These are phyloP conservation scores for Phortica variegata DNA, from an alignment of 1,140 invertebrate genomes.

Conservation along the genomic window DNA sequence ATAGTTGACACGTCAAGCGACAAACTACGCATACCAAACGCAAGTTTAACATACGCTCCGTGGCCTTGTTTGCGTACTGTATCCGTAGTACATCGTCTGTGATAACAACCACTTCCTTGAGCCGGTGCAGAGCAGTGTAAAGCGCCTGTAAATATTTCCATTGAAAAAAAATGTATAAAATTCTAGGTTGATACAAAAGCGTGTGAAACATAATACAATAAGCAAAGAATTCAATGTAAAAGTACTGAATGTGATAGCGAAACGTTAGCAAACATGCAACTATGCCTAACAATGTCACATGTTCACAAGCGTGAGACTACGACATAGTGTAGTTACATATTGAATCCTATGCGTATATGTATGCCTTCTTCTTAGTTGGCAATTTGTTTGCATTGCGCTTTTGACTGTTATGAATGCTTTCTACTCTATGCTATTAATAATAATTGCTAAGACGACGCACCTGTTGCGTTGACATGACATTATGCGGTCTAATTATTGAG, in stretches of 20 bases:
- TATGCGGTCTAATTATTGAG: constrained; percentile 65
- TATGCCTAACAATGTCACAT: too few relatives aligned
- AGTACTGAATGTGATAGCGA: too few relatives aligned
- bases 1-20: background rate
- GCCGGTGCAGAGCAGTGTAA: constrained; percentile 80
- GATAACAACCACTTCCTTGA: constrained; percentile 82
- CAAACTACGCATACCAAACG: constrained; percentile 43
- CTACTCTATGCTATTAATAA: constrained; percentile 34
- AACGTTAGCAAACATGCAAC: too few relatives aligned
- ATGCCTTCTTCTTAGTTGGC: constrained; percentile 66
- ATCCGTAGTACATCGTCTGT: constrained; percentile 81
- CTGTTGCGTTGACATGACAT: constrained; percentile 57
- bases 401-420: constrained; percentile 62
- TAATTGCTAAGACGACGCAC: constrained; percentile 28
- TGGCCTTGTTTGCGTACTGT: constrained; percentile 61
- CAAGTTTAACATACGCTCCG: constrained; percentile 55
- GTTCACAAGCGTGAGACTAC: too few relatives aligned
- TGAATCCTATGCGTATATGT: constrained; percentile 61
- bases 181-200: too few relatives aligned
- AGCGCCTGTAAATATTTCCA: constrained; percentile 71
- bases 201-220: too few relatives aligned
- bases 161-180: too few relatives aligned
- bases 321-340: constrained; percentile 61
- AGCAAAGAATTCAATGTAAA: too few relatives aligned
- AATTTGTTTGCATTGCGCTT: constrained; percentile 66